Conservation (phyloP, 1,140 invertebrate species). For the Pachyrhynchus sulphureomaculatus region DNA sequence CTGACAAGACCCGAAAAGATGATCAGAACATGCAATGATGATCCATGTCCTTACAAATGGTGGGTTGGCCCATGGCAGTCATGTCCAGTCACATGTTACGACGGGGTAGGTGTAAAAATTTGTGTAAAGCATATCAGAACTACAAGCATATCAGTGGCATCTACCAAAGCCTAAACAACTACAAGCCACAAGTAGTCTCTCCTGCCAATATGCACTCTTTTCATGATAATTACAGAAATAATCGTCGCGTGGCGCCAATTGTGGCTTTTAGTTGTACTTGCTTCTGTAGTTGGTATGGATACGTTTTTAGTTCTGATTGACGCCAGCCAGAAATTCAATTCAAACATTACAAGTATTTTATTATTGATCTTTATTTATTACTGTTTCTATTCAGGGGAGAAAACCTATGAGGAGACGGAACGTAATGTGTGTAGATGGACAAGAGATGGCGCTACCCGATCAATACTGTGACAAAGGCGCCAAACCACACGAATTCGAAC, state of each 20-base stretch:
- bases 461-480: constrained; percentile 60
- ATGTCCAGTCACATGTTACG: constrained; percentile 73
- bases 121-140: not conserved
- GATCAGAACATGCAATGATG: constrained; percentile 65
- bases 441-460: constrained; percentile 69
- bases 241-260: too few species aligned
- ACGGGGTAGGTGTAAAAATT: constrained; percentile 36
- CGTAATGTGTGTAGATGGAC: constrained; percentile 72
- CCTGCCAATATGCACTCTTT: too few species aligned
- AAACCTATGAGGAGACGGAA: constrained; percentile 63
- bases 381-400: constrained; percentile 51
- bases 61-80: constrained; percentile 81
- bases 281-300: too few species aligned
- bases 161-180: not conserved
- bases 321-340: not conserved
- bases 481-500: constrained; percentile 63
- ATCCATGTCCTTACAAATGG: constrained; percentile 75
- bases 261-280: too few species aligned
- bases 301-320: too few species aligned
- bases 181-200: too few species aligned
- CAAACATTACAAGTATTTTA: too few species aligned
- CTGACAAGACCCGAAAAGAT: constrained; percentile 61
- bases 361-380: too few species aligned
- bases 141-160: not conserved
- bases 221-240: too few species aligned